Evolutionary conservation across 1,140 invertebrate genomes (phyloP), one percentile per base, ranked within the genome.

Genomic region (Anastatus disparis): DNA sequence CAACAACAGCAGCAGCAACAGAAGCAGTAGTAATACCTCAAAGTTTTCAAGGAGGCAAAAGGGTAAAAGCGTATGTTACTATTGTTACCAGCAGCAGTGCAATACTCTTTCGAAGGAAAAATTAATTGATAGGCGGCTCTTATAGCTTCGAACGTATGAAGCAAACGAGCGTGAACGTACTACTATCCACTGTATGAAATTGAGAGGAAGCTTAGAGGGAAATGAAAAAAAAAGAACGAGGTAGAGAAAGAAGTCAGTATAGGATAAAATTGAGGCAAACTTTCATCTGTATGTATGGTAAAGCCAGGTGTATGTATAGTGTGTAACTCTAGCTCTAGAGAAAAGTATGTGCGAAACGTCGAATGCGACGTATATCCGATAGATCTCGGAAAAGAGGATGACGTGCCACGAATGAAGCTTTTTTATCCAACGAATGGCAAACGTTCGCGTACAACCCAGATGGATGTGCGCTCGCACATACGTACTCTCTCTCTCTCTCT

Each of bases 331-430:
- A n/a, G 1, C 3, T 17, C 10, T n/a, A n/a, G n/a, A n/a, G n/a
- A n/a, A n/a, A n/a, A n/a, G n/a, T n/a, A 1, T 13, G 48, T 20
- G n/a, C 42, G 53, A 58, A 24, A 17, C 53, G 53, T 8, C 26
- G 12, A 48, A 24, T 4, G 40, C 53, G 40, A 67, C 27, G 20
- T 58, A 48, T 58, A 67, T 58, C 52, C 52, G 27, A 35, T 38
- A 17, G 17, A 67, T 67, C 38, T 46, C 40, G 52, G 50, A n/a
- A n/a, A 44, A 56, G 50, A 64, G 66, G 73, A 74, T 53, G 68
- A 70, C 73, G 72, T 72, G 70, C 70, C 68, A 64, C 73, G 76
- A 74, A 73, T 72, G 44, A 74, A 74, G 71, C 73, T 77, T 68
- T 73, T 55, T 52, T 44, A n/a, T 35, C 31, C 31, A n/a, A 38